Base-by-base conservation (phyloP, 1,140 invertebrate species). In the Oedothorax gibbosus region DNA sequence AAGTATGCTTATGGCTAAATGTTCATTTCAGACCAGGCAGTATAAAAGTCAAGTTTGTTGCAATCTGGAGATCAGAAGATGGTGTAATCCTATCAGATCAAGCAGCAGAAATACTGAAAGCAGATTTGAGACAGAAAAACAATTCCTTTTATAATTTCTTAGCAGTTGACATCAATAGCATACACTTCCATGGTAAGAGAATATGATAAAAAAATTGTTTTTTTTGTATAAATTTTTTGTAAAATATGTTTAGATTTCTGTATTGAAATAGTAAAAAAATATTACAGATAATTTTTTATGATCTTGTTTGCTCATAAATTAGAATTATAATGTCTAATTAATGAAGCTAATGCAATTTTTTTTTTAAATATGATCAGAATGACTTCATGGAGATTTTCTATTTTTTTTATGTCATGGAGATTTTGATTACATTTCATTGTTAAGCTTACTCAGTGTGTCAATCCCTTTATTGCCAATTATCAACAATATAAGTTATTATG, bases 41-140 rank as follows among this genome's bases (percentile, higher is more conserved):
- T 54, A 66, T 84, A 50, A 84, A 68, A 68, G 72, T 84, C 7
- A 84, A 84, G 68, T 84, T 84, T 76, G 60, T 84, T 56, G 62
- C 68, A n/a, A 64, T 84, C 12, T 84, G 81, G 81, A 56, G 49
- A 35, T 76, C 81, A 21, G 69, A 84, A 11, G 7, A 56, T 5
- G 49, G 51, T 9, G 15, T 84, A 18, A 84, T 84, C 57, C n/a
- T 50, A 75, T 15, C 81, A 49, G n/a, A 73, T 54, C 53, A 18
- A 57, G 81, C 81, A 8, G 53, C 51, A 66, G 81, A 84, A 75
- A 84, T 84, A 35, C 51, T 84, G 20, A 49, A n/a, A 57, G 57
- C 81, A 6, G 57, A 84, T 76, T 73, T 84, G 56, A 51, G 18
- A 15, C 56, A 75, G 60, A 84, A 84, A 21, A 65, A 84, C 49